Base-by-base conservation (phyloP, 2,797 vertebrate genomes). In the Pseudochaenichthys georgianus region DNA sequence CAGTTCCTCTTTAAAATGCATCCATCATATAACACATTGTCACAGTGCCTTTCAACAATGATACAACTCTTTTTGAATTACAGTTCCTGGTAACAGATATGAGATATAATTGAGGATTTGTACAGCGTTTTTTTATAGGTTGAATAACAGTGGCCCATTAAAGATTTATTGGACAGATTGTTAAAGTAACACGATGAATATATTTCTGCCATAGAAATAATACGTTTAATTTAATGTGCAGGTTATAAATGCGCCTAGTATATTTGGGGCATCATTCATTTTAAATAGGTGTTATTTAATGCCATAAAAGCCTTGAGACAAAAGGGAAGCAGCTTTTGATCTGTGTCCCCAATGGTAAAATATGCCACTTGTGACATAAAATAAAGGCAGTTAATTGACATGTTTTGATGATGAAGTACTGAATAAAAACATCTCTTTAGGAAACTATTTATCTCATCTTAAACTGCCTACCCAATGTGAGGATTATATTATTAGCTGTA, bases 101-200 rank as follows among this genome's bases (percentile, higher is more conserved):
- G 41, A 45, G 43, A 58, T 38, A 38, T 38, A 38, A 38, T 38
- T 38, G 34, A 38, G 34, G 34, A 38, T 38, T n/a, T 50, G 8
- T 17, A 45, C 15, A 64, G 23, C 48, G 21, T 60, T 69, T 53
- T 55, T 38, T 38, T 61, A 45, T 13, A 38, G 54, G 50, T 42
- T 12, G 7, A 70, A 78, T 59, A 64, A 64, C 8, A 13, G 42
- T 4, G n/a, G 10, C 4, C 17, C 43, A 77, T 77, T 47, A 73
- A 80, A 74, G 58, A 60, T 50, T 38, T 15, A 71, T 55, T 19
- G 7, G 38, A 34, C 43, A 23, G 43, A 51, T 73, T 73, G 61
- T 76, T 46, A 83, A 81, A 73, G 59, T 17, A 53, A 53, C 58
- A 77, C 53, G 42, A 78, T 41, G 57, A 13, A 42, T 43, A 31